Conservation (phyloP, 2,888 invertebrate species). For the Emmelina monodactyla region DNA sequence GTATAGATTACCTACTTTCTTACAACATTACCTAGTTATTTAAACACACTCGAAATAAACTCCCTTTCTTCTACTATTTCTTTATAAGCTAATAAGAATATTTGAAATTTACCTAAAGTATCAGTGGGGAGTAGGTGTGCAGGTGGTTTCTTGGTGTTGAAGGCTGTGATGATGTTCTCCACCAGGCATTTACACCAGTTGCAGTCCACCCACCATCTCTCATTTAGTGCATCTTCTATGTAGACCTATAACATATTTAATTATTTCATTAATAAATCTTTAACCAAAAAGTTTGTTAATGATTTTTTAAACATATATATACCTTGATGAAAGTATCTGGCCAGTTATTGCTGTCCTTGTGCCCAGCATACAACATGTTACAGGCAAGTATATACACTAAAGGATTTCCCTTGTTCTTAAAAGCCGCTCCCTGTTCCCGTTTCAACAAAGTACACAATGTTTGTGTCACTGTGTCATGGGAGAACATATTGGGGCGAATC, state of each 20-base stretch:
- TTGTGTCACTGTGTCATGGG: slow-evolving; percentile 77
- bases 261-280: too few relatives aligned
- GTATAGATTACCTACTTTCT: too few relatives aligned
- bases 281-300: too few relatives aligned
- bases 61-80: too few relatives aligned
- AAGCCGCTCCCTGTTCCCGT: slow-evolving; percentile 73
- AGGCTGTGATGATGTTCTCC: slow-evolving; percentile 88
- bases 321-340: slow-evolving; percentile 92
- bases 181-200: slow-evolving; percentile 90
- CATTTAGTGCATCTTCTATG: slow-evolving; percentile 93
- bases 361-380: slow-evolving; percentile 84
- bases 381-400: slow-evolving; percentile 83
- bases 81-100: too few relatives aligned
- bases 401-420: slow-evolving; percentile 83
- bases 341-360: slow-evolving; percentile 85
- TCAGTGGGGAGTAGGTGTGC: slow-evolving; percentile 73
- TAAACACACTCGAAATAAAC: too few relatives aligned
- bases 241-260: slow-evolving; percentile 73
- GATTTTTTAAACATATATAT: too few relatives aligned
- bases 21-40: too few relatives aligned
- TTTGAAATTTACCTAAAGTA: too few relatives aligned
- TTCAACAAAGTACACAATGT: slow-evolving; percentile 84
- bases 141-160: slow-evolving; percentile 81
- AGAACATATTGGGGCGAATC: slow-evolving; percentile 78
- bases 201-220: slow-evolving; percentile 93